Evolutionary conservation across 2,113 vertebrate genomes (phyloP), one percentile per base, ranked within the genome.

Genomic region (Gorsachius goisagi): DNA sequence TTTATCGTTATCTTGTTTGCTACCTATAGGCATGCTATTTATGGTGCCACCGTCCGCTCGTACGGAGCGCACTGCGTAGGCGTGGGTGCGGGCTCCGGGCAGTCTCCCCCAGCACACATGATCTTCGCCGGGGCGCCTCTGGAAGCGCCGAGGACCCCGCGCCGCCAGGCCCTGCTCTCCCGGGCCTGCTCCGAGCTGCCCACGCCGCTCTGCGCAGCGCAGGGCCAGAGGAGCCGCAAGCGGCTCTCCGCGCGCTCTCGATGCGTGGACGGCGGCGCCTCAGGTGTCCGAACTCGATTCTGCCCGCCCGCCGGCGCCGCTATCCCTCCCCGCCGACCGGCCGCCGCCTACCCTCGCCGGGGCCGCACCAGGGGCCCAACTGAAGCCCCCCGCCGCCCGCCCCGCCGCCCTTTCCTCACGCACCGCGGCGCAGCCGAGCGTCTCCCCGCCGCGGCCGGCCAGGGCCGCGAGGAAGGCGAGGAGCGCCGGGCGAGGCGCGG

Each of bases 21-120:
- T 22, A 2, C 5, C 7, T 5, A 19, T 0, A 32, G 4, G 26
- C 20, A 2, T 0, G 2, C 15, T 7, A 2, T 2, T 4, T 8
- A 9, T 2, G n/a, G 17, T 5, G 33, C 37, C 37, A 8, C 15
- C n/a, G 0, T 32, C 49, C 49, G 11, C 11, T 23, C 11, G 6
- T 12, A 23, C 49, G 6, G 49, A 24, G 49, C n/a, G 3, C 22
- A 15, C 7, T 6, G 14, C 3, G 23, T 5, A 9, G 39, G 39
- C 5, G 26, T 4, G n/a, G 3, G 23, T 2, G 11, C 32, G 1
- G 20, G 41, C 44, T 3, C 33, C 2, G 35, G 19, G 15, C 73
- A 3, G n/a, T 2, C 21, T 2, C 47, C 7, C 4, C 17, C 47
- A 11, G 47, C 23, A 5, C 67, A 12, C 67, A 12, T 2, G 67